Base-by-base conservation (phyloP, 2,888 invertebrate genomes). In the Harpalus rubripes region DNA sequence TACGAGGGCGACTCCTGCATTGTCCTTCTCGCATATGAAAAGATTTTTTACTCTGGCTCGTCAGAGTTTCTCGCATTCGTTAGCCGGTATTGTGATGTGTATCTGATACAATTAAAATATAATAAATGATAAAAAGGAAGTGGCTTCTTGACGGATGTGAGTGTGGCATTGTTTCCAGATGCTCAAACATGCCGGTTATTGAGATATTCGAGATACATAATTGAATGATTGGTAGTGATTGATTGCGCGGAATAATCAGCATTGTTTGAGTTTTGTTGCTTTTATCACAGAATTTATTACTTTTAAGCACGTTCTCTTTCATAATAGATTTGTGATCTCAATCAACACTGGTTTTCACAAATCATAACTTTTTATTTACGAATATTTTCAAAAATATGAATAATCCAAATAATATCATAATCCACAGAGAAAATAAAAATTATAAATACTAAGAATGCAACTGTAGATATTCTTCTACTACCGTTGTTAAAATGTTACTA, bases 61-160 rank as follows among this genome's bases (percentile, higher is more conserved):
- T 82, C 85, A 76, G 81, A 84, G 85, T 86, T 83, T 79, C 76
- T 84, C 78, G 84, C 68, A 85, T 76, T 83, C 83, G 61, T 63
- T 59, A 78, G 59, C 78, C 5, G 41, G 72, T 85, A 61, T 85
- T 83, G 76, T 84, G 84, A 86, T 86, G 86, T 86, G 86, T 87
- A 88, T 87, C 87, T 86, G 86, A 87, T 86, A 87, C 88, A 88
- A 88, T 88, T 88, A 88, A 88, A 87, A 87, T 85, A 87, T 87
- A 88, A 88, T 88, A 87, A 88, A 87, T 88, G 87, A 86, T 88
- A 88, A 88, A 88, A 86, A 88, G 89, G 89, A 89, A 88, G 88
- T 87, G 87, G 87, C 88, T 86, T 87, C 88, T 89, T 88, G 87
- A 87, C 87, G 82, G 41, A 63, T 39, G 68, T 32, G 26, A 26